Evolutionary conservation across 1,140 invertebrate species (phyloP).

Genomic region (Leptinotarsa texana): DNA sequence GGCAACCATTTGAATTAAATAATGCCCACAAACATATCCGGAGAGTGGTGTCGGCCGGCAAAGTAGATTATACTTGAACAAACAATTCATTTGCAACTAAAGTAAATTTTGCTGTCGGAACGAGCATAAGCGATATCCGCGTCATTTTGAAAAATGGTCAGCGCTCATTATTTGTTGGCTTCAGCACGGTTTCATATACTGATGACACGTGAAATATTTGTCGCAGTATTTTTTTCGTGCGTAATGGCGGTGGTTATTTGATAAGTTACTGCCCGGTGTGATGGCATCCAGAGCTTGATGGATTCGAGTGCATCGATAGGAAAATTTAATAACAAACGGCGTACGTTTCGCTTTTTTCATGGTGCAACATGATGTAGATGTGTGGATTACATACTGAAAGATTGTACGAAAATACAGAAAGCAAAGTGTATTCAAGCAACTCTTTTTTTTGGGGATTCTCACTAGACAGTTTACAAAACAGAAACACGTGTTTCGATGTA

Average conservation of each 20-base stretch:
- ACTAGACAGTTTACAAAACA: too few species aligned
- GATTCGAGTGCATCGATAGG: neutral
- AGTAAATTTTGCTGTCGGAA: constrained; percentile 37
- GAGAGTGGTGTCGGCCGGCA: constrained; percentile 19
- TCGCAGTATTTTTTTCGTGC: constrained; percentile 7
- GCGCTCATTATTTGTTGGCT: constrained; percentile 30
- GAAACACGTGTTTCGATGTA: too few species aligned
- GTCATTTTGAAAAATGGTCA: constrained; percentile 40
- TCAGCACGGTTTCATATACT: constrained; percentile 21
- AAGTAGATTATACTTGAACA: constrained; percentile 38
- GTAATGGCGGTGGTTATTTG: neutral
- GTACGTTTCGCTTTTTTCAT: neutral
- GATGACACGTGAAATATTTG: constrained; percentile 23
- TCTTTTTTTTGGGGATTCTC: too few species aligned
- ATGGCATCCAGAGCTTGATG: neutral
- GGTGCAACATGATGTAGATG: too few species aligned
- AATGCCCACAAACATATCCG: constrained; percentile 26
- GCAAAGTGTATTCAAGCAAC: too few species aligned
- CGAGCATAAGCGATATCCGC: constrained; percentile 34
- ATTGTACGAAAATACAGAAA: too few species aligned
- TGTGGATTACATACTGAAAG: too few species aligned
- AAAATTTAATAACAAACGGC: neutral
- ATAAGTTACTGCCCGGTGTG: neutral
- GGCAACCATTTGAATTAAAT: constrained; percentile 38
- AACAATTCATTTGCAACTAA: constrained; percentile 43